phyloP scores from a whole-genome alignment of 2,797 vertebrate species.

The Triplophysa yarkandensis region DNA sequence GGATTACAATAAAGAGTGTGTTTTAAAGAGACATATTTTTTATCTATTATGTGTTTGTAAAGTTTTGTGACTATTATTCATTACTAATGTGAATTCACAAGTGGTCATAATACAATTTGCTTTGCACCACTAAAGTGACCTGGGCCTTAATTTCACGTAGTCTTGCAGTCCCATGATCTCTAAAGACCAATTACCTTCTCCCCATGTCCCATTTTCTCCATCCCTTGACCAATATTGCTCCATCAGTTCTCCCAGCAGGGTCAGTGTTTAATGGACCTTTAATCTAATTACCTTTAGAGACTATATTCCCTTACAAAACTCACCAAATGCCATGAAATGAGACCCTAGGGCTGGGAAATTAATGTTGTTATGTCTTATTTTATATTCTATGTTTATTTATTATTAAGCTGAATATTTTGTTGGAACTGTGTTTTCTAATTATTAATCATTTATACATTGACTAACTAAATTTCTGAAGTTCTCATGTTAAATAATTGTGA shows the following conservation, averaged over 20 bases:
- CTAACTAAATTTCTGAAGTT: no score
- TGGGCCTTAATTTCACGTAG: background rate
- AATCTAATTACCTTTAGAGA: background rate
- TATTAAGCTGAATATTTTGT: no score
- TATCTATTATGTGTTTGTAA: no score
- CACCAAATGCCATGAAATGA: background rate
- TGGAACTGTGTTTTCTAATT: no score
- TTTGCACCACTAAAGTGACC: background rate
- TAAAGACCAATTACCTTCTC: background rate
- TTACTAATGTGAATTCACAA: background rate
- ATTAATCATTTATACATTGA: no score
- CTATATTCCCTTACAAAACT: background rate
- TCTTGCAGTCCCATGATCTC: background rate
- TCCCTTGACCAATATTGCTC: background rate
- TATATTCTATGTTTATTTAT: no score
- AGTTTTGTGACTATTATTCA: background rate
- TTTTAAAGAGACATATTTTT: no score
- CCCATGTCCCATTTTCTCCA: background rate
- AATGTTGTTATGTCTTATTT: no score
- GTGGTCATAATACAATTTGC: background rate
- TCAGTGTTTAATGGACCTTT: background rate
- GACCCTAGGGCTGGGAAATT: no score
- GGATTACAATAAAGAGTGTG: no score
- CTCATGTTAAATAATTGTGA: no score
- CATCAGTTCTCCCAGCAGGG: background rate